Conservation (phyloP, 2,888 invertebrate genomes). For the Clivina fossor region DNA sequence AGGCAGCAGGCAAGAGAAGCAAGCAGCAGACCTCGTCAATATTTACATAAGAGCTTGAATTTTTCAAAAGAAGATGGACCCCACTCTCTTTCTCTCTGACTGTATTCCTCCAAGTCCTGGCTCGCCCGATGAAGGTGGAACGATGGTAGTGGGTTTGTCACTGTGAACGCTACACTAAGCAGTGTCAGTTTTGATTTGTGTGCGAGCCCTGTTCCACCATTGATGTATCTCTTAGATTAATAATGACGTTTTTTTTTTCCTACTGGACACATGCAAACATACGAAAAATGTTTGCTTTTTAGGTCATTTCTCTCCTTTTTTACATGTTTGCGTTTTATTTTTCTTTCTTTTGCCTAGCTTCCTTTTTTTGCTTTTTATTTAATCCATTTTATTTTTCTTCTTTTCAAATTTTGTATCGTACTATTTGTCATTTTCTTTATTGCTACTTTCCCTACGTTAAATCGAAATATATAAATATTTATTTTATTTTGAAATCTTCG, state of each 20-base stretch:
- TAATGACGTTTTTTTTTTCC: constrained; percentile 30
- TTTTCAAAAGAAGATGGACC: constrained; percentile 39
- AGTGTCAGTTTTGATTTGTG: constrained; percentile 34
- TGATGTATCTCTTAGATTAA: constrained; percentile 34
- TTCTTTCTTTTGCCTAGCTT: constrained; percentile 8
- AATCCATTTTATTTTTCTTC: constrained; percentile 29
- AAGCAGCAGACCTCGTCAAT: constrained; percentile 38
- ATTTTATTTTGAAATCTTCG: too few relatives aligned
- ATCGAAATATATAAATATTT: too few relatives aligned
- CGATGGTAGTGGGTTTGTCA: too few relatives aligned
- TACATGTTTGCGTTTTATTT: not conserved
- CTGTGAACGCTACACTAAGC: constrained; percentile 25
- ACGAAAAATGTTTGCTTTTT: constrained; percentile 34
- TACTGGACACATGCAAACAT: constrained; percentile 29
- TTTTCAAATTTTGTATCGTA: constrained; percentile 26
- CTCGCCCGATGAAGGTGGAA: not conserved
- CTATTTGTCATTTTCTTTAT: constrained; percentile 25
- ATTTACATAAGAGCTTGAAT: constrained; percentile 40
- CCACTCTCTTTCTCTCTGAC: constrained; percentile 34
- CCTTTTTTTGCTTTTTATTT: constrained; percentile 26
- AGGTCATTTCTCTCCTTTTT: constrained; percentile 23
- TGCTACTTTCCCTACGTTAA: too few relatives aligned
- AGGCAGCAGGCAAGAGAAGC: constrained; percentile 18
- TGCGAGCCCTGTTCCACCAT: constrained; percentile 17
- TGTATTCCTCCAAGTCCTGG: not conserved